Evolutionary conservation across 1,140 invertebrate species (phyloP).

Genomic region (Melitaea cinxia): DNA sequence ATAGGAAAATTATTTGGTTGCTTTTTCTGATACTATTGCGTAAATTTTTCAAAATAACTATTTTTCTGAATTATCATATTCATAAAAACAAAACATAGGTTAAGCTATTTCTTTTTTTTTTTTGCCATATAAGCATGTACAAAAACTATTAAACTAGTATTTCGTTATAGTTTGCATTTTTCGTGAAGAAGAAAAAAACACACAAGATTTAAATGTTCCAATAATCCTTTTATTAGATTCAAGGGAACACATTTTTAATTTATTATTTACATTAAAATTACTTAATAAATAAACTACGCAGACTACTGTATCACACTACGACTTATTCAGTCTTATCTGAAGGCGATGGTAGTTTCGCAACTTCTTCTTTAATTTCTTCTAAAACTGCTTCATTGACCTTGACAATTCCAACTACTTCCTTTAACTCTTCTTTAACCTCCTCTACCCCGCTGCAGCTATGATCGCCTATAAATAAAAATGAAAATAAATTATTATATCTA

Average conservation of each 20-base stretch:
- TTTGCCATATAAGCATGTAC: no score
- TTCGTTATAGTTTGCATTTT: not conserved
- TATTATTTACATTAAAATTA: constrained; percentile 54
- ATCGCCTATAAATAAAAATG: constrained; percentile 52
- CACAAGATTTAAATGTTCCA: constrained; percentile 1
- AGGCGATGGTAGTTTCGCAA: constrained; percentile 26
- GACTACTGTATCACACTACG: constrained; percentile 33
- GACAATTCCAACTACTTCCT: constrained; percentile 18
- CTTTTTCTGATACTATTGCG: no score
- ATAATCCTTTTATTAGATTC: constrained; percentile 24
- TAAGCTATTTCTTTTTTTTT: no score
- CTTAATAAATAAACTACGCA: constrained; percentile 58
- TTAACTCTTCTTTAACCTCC: constrained; percentile 34
- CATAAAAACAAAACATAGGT: no score
- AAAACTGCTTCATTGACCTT: constrained; percentile 25
- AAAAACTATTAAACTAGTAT: no score
- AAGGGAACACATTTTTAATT: constrained; percentile 2
- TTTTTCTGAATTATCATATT: no score
- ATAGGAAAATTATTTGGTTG: no score
- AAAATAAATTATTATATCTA: not conserved
- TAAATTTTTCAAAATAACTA: no score
- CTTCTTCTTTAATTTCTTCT: constrained; percentile 31
- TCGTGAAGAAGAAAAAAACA: not conserved
- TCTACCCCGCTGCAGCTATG: constrained; percentile 50
- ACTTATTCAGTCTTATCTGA: constrained; percentile 47